phyloP scores from a whole-genome alignment of 2,888 invertebrate genomes.

The Apotomis betuletana region DNA sequence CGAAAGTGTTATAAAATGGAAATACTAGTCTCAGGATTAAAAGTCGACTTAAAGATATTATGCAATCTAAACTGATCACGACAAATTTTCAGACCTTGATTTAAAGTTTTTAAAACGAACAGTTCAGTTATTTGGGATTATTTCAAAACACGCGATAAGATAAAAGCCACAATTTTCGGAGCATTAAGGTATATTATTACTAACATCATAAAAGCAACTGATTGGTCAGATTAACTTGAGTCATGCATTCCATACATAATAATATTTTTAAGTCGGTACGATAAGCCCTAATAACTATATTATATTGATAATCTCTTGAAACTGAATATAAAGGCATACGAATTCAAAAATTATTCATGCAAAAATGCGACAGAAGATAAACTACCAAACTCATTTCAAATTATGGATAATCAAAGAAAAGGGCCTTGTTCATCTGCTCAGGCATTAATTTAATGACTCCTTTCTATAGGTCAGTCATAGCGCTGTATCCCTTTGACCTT shows the following conservation, averaged over 20 bases:
- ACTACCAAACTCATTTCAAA: conserved; percentile 12
- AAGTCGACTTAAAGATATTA: conserved; percentile 17
- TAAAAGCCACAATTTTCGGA: no score
- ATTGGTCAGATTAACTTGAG: no score
- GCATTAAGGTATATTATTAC: no score
- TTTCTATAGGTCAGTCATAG: no score
- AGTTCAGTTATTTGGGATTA: no score
- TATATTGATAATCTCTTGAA: not conserved
- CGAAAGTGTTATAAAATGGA: not conserved
- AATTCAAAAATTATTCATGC: conserved; percentile 12
- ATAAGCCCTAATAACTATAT: not conserved
- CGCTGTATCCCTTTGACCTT: no score
- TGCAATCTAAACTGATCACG: not conserved
- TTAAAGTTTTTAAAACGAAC: no score
- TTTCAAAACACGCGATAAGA: no score
- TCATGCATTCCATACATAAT: no score
- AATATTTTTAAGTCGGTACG: conserved; percentile 19
- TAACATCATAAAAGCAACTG: no score
- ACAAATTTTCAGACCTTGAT: no score
- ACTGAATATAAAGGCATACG: not conserved
- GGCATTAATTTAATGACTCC: not conserved
- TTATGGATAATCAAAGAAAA: no score
- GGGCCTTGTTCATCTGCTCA: not conserved
- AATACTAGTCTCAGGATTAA: not conserved
- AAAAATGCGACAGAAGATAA: conserved; percentile 5